A percentile compares a stretch with the other conserved stretches of the same genome.
These are phyloP conservation scores for Drosophila nannoptera DNA, from an alignment of 1,140 invertebrate species.

Conservation along the genomic window DNA sequence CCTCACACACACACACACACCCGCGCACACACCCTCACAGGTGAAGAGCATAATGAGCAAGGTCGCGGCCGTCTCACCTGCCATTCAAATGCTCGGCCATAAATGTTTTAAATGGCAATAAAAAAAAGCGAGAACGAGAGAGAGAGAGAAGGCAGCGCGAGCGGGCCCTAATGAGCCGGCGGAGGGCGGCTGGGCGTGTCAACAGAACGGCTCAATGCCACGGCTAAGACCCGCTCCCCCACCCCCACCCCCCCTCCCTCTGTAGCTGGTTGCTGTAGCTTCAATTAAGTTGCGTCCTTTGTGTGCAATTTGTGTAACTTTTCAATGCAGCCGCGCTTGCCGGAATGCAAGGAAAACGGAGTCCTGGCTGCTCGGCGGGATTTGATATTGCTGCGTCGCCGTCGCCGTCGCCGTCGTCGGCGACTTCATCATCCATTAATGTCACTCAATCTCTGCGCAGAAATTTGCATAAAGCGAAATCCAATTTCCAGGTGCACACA, in stretches of 20 bases:
- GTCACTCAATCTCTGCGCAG: constrained; percentile 76
- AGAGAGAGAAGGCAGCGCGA: constrained; percentile 26
- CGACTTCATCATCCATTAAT: constrained; percentile 75
- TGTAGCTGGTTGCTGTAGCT: too few species aligned
- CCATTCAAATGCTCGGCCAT: constrained; percentile 68
- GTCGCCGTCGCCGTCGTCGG: constrained; percentile 7
- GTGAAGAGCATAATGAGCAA: constrained; percentile 54
- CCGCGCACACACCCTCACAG: too few species aligned
- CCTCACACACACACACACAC: constrained; percentile 11
- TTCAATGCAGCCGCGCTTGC: constrained; percentile 19
- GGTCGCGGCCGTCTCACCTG: constrained; percentile 60
- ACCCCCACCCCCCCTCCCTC: neutral
- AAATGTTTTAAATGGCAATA: constrained; percentile 75
- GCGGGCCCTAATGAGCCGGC: constrained; percentile 34
- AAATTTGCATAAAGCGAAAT: constrained; percentile 75
- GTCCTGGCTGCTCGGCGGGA: neutral
- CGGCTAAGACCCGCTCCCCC: neutral
- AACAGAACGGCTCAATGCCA: constrained; percentile 34
- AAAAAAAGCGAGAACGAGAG: constrained; percentile 47
- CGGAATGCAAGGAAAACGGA: neutral
- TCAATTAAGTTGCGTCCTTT: constrained; percentile 55
- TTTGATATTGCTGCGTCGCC: constrained; percentile 4
- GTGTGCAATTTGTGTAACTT: constrained; percentile 58
- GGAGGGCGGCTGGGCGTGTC: constrained; percentile 4
- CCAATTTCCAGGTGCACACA: constrained; percentile 57